These are phyloP conservation scores for Tachyglossus aculeatus DNA, from an alignment of 2,797 vertebrate species.

Conservation along the genomic window DNA sequence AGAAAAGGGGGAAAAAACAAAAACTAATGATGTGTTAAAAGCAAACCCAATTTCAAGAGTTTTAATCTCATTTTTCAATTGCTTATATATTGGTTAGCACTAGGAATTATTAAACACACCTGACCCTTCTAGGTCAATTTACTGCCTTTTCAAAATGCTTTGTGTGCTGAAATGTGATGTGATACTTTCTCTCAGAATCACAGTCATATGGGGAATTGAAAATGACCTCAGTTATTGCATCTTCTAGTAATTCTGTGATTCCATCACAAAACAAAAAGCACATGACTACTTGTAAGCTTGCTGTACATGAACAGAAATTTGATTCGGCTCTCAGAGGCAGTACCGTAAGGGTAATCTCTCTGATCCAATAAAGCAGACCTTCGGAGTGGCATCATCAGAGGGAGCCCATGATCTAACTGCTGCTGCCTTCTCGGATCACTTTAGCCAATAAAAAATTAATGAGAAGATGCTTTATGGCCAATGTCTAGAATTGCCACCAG, in stretches of 20 bases:
- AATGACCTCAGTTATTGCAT: constrained; percentile 71
- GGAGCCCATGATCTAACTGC: constrained; percentile 47
- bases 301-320: constrained; percentile 65
- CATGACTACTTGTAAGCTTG: constrained; percentile 72
- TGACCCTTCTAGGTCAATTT: constrained; percentile 10
- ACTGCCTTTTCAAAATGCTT: constrained; percentile 54
- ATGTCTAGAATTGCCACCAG: constrained; percentile 54
- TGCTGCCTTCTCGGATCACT: constrained; percentile 61
- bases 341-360: constrained; percentile 56
- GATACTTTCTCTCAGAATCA: constrained; percentile 52
- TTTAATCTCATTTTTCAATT: constrained; percentile 30
- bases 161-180: constrained; percentile 39
- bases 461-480: constrained; percentile 65
- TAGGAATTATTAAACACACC: not conserved
- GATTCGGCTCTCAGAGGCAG: constrained; percentile 69
- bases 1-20: no score
- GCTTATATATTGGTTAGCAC: constrained; percentile 38
- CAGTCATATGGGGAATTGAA: constrained; percentile 66
- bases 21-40: no score
- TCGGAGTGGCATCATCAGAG: constrained; percentile 67
- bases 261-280: constrained; percentile 67
- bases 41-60: no score
- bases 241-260: constrained; percentile 68
- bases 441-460: constrained; percentile 76
- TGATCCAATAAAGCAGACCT: constrained; percentile 74